Conservation (phyloP, 2,113 vertebrate genomes). For the Poicephalus gulielmi region DNA sequence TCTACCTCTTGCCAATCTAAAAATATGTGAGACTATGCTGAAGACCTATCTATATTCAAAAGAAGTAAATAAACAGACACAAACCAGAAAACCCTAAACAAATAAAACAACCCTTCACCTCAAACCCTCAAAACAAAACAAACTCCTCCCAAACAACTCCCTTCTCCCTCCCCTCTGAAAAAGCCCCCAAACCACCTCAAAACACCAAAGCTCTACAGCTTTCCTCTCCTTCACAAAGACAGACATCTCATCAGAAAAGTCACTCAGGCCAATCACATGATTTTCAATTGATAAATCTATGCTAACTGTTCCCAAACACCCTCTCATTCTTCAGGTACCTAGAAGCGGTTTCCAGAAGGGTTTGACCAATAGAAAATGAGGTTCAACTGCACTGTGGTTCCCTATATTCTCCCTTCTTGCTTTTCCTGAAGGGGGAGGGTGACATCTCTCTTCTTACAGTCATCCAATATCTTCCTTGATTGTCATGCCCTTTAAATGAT, state of each 20-base stretch:
- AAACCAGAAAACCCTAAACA: not conserved
- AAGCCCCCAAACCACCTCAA: not conserved
- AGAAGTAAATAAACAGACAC: not conserved
- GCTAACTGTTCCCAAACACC: not conserved
- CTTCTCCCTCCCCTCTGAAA: accelerated
- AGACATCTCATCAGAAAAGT: not conserved
- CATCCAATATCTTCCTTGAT: not conserved
- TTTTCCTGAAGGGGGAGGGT: not conserved
- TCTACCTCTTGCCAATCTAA: not conserved
- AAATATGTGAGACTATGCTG: not conserved
- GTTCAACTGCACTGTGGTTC: not conserved
- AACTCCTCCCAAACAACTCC: not conserved
- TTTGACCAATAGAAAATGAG: not conserved
- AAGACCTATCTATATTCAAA: not conserved
- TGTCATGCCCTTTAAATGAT: not conserved
- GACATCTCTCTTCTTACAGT: not conserved
- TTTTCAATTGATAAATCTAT: not conserved
- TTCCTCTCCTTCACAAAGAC: not conserved
- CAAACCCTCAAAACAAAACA: not conserved
- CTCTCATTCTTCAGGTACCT: not conserved
- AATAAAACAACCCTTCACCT: not conserved
- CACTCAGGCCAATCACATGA: not conserved
- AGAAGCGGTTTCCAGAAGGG: not conserved
- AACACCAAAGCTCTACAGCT: not conserved
- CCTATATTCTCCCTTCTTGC: not conserved